Percentiles rank a stretch among this genome's conserved stretches.
Evolutionary conservation across 1,140 invertebrate genomes (phyloP).

Genomic region (Drosophila elegans): DNA sequence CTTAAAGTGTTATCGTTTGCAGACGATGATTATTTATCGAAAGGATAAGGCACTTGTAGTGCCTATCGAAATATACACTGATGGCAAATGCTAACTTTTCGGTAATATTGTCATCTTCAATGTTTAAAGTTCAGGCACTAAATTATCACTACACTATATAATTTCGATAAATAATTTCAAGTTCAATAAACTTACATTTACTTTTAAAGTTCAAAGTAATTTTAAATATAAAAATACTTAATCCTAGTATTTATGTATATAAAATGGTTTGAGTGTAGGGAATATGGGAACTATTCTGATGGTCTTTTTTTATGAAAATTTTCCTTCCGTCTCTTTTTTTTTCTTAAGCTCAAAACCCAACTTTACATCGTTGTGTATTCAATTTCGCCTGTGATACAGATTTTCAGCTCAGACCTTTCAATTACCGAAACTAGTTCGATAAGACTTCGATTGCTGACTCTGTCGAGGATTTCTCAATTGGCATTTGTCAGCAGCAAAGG

Average conservation of each 20-base stretch:
- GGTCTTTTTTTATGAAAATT: neutral
- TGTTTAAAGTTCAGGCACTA: too few relatives aligned
- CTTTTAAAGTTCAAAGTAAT: too few relatives aligned
- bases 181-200: too few relatives aligned
- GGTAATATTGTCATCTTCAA: too few relatives aligned
- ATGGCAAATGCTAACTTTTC: neutral
- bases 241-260: too few relatives aligned
- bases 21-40: conserved; percentile 40
- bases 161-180: too few relatives aligned
- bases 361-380: conserved; percentile 3
- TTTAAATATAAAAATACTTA: too few relatives aligned
- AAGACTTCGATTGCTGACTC: conserved; percentile 46
- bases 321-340: too few relatives aligned
- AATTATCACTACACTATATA: too few relatives aligned
- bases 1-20: conserved; percentile 21
- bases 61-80: neutral
- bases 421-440: conserved; percentile 40
- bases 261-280: too few relatives aligned
- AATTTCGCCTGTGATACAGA: conserved; percentile 13
- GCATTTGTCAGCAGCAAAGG: conserved; percentile 32
- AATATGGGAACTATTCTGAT: too few relatives aligned
- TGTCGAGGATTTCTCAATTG: conserved; percentile 43
- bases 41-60: neutral
- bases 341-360: neutral
- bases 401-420: conserved; percentile 16